Evolutionary conservation across 2,113 vertebrate genomes (phyloP).

Genomic region (Cynocephalus volans): DNA sequence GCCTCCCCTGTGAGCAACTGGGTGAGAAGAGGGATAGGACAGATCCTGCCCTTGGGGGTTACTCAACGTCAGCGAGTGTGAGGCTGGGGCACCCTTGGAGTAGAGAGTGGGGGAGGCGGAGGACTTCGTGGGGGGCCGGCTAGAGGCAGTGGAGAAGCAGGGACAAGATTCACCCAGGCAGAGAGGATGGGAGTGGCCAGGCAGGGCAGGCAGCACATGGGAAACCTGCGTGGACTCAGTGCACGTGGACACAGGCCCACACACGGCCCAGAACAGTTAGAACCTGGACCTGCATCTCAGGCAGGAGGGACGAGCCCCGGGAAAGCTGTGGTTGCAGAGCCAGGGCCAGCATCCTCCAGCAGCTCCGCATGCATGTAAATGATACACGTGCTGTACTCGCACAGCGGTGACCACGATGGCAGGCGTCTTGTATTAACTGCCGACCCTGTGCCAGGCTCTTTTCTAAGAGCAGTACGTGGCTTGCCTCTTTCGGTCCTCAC

Average conservation of each 20-base stretch:
- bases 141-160: too few relatives aligned
- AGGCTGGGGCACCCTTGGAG: background rate
- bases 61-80: fast-evolving
- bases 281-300: too few relatives aligned
- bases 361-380: fast-evolving
- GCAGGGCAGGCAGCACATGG: too few relatives aligned
- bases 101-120: background rate
- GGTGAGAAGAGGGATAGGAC: background rate
- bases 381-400: background rate
- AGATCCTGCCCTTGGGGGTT: too few relatives aligned
- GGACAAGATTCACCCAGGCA: background rate
- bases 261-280: background rate
- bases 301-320: background rate
- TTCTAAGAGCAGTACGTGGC: fast-evolving
- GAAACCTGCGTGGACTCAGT: background rate
- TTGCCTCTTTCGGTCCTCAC: fast-evolving
- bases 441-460: too few relatives aligned
- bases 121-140: background rate
- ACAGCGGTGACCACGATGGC: fast-evolving
- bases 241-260: fast-evolving
- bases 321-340: background rate
- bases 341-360: background rate
- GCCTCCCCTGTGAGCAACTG: background rate
- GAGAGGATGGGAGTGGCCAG: background rate
- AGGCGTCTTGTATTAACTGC: background rate